Percentiles rank a stretch among this genome's conserved stretches.
phyloP scores from a whole-genome alignment of 2,797 vertebrate genomes.

The Steatocranus sp. region DNA sequence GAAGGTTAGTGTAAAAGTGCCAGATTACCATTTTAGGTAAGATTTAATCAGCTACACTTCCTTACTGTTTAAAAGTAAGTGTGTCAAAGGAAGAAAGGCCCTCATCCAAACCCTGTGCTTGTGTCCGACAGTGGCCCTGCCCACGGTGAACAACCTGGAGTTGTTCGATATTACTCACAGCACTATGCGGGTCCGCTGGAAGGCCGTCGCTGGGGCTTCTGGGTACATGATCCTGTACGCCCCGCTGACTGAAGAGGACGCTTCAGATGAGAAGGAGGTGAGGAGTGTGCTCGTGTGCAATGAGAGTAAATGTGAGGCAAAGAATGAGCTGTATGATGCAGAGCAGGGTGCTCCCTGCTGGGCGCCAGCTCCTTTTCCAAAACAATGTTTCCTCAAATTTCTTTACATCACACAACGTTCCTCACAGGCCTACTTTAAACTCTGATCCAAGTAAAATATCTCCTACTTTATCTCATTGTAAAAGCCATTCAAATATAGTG shows the following conservation, averaged over 20 bases:
- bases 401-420: accelerated
- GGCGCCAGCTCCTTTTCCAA: background rate
- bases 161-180: conserved; percentile 85
- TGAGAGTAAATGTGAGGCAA: background rate
- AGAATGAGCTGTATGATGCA: background rate
- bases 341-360: background rate
- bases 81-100: accelerated
- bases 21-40: background rate
- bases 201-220: conserved; percentile 75
- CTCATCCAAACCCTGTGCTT: background rate
- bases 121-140: conserved; percentile 79
- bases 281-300: background rate
- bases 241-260: conserved; percentile 82
- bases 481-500: background rate
- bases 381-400: background rate
- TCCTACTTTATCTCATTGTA: background rate
- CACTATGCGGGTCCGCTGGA: conserved; percentile 85
- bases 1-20: background rate
- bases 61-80: background rate
- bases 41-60: background rate
- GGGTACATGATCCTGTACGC: conserved; percentile 94
- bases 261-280: conserved; percentile 94
- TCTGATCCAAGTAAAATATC: accelerated
- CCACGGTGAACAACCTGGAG: conserved; percentile 80
- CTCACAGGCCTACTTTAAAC: accelerated